Evolutionary conservation across 2,797 vertebrate genomes (phyloP), one percentile per base, ranked within the genome.

Genomic region (Tapera naevia): DNA sequence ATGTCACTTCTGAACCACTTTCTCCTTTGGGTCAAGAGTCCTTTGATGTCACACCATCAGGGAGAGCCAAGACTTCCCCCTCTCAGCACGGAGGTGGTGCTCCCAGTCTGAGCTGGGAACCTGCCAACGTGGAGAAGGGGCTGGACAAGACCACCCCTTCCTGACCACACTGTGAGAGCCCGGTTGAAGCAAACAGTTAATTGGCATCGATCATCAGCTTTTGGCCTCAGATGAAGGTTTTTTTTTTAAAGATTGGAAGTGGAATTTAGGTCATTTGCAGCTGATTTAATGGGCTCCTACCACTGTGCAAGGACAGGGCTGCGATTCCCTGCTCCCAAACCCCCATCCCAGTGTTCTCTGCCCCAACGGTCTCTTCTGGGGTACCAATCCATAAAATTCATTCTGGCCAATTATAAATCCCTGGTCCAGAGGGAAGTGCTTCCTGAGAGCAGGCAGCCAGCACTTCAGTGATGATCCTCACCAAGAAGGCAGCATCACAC

Each of bases 391-490:
- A 2, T 41, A 54, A 73, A 86, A 73, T 56, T 50, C 35, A 37
- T 67, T 43, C 35, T 10, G 27, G 72, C 10, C n/a, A 39, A 41
- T 48, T 56, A 70, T 6, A 79, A 78, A 67, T 46, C 62, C 21
- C 46, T 0, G 0, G 2, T 10, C 37, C 27, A 25, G 64, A 80
- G 50, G 57, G 41, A 82, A 71, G 30, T 3, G 1, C 11, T 48
- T 65, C 83, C 71, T 1, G 0, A 6, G 1, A 2, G 54, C 22
- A 23, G 58, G 39, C 48, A 69, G n/a, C 0, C 0, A 58, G 43
- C 0, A 0, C 33, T 28, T 33, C 28, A 8, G 56, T 0, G 53
- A 30, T 10, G 53, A 14, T 46, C 45, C 35, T 41, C 2, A 0
- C 35, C 57, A 17, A 9, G 67, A 35, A 33, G n/a, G 13, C 61